Conservation (phyloP, 2,888 invertebrate genomes). For the Drosophila pullipes region DNA sequence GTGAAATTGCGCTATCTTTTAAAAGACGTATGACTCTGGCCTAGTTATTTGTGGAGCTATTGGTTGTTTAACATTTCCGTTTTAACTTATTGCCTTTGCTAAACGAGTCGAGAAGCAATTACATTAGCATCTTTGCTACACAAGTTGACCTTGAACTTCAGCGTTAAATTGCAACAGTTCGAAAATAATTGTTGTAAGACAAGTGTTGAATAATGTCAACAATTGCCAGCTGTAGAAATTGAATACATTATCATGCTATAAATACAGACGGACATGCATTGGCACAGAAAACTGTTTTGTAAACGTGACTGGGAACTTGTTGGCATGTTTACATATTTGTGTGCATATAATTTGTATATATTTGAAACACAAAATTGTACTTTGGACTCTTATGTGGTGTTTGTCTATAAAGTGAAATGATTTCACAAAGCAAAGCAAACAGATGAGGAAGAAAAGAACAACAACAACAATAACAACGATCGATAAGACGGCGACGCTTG, state of each 20-base stretch:
- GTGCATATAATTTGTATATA: slow-evolving; percentile 7
- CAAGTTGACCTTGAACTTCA: slow-evolving; percentile 1
- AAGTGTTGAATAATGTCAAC: slow-evolving; percentile 45
- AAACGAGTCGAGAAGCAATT: neutral
- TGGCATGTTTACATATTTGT: slow-evolving; percentile 38
- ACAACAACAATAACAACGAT: slow-evolving; percentile 27
- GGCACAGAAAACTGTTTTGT: slow-evolving; percentile 33
- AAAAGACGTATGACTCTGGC: neutral
- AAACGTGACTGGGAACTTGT: slow-evolving; percentile 61
- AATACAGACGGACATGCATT: neutral
- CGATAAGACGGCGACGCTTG: slow-evolving; percentile 13
- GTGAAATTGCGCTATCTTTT: neutral
- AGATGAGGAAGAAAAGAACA: slow-evolving; percentile 14
- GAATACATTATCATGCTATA: slow-evolving; percentile 6
- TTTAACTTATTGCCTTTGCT: neutral
- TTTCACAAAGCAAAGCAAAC: slow-evolving; percentile 33
- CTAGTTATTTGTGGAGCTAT: neutral
- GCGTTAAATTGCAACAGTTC: slow-evolving; percentile 1
- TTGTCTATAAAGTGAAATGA: slow-evolving; percentile 29
- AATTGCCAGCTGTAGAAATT: slow-evolving; percentile 28
- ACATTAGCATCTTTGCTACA: neutral
- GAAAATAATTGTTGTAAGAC: neutral
- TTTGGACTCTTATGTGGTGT: slow-evolving; percentile 49
- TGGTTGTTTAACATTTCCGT: neutral
- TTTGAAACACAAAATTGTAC: slow-evolving; percentile 36